phyloP scores from a whole-genome alignment of 30 jellyfish, hydroid and myxozoan species.

The Hydractinia echinata region DNA sequence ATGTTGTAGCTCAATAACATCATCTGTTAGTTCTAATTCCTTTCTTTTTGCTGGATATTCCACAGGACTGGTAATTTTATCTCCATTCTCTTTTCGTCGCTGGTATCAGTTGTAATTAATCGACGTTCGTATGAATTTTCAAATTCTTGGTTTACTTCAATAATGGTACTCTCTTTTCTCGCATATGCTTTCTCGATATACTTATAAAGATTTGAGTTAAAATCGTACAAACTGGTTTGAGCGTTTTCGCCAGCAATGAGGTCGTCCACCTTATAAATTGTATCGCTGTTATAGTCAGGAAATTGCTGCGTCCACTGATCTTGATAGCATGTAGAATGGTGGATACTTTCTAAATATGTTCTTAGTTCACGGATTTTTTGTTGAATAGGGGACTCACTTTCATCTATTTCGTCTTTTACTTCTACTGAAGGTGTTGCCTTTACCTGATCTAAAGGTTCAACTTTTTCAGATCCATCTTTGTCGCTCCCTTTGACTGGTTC shows the following conservation, averaged over 20 bases:
- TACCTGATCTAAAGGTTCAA: too few relatives aligned
- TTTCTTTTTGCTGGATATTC: neutral
- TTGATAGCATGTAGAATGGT: too few relatives aligned
- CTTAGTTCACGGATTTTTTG: too few relatives aligned
- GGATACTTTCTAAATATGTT: too few relatives aligned
- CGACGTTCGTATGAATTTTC: neutral
- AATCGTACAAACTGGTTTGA: neutral
- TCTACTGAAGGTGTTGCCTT: too few relatives aligned
- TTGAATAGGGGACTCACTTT: too few relatives aligned
- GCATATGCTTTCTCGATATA: neutral
- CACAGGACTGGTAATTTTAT: conserved; percentile 1
- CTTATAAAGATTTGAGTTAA: neutral
- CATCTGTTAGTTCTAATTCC: neutral
- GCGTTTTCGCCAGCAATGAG: neutral
- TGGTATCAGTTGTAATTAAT: neutral
- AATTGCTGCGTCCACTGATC: too few relatives aligned
- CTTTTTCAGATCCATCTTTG: too few relatives aligned
- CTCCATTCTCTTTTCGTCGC: neutral
- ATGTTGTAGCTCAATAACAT: neutral
- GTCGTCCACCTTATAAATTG: neutral
- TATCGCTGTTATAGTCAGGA: too few relatives aligned
- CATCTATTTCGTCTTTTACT: too few relatives aligned
- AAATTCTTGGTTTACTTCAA: neutral
- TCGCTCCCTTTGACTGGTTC: too few relatives aligned
- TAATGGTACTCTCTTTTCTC: neutral